Percentiles rank a stretch among this genome's conserved stretches.
Conservation (phyloP, 2,113 vertebrate species). For the Clarias macrocephalus region DNA sequence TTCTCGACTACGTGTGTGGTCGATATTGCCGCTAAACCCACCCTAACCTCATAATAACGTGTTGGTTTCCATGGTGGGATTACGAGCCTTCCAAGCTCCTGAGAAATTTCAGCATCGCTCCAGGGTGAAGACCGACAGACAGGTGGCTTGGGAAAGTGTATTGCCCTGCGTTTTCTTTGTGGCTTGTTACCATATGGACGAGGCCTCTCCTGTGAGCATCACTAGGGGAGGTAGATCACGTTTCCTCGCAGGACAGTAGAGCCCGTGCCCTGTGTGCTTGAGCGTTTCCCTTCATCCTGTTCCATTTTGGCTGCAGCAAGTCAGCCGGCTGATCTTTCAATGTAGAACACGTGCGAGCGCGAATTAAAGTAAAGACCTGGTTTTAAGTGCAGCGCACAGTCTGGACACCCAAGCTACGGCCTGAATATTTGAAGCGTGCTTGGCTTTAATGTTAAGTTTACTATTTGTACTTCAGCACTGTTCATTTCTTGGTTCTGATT, state of each 20-base stretch:
- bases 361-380: slow-evolving; percentile 51
- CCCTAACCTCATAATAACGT: slow-evolving; percentile 37
- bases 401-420: slow-evolving; percentile 1
- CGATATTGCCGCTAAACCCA: slow-evolving; percentile 12
- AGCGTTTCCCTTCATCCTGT: slow-evolving; percentile 47
- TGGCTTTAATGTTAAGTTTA: neutral
- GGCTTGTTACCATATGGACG: slow-evolving; percentile 37
- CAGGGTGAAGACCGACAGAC: slow-evolving; percentile 28
- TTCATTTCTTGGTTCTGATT: neutral
- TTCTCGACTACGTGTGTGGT: slow-evolving; percentile 41
- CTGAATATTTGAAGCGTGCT: neutral
- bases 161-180: neutral
- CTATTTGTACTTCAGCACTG: neutral
- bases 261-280: slow-evolving; percentile 56
- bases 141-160: slow-evolving; percentile 32
- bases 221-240: slow-evolving; percentile 51
- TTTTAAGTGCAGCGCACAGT: slow-evolving; percentile 36
- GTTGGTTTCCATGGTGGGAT: slow-evolving; percentile 25
- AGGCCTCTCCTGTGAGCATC: slow-evolving; percentile 24
- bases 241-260: slow-evolving; percentile 61
- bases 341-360: slow-evolving; percentile 43
- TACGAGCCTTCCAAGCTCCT: neutral
- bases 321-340: slow-evolving; percentile 52
- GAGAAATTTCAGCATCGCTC: slow-evolving; percentile 18
- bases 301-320: slow-evolving; percentile 28